A percentile compares a stretch with the other conserved stretches of the same genome.
These are phyloP conservation scores for Chelonus insularis DNA, from an alignment of 1,140 invertebrate species.

Conservation along the genomic window DNA sequence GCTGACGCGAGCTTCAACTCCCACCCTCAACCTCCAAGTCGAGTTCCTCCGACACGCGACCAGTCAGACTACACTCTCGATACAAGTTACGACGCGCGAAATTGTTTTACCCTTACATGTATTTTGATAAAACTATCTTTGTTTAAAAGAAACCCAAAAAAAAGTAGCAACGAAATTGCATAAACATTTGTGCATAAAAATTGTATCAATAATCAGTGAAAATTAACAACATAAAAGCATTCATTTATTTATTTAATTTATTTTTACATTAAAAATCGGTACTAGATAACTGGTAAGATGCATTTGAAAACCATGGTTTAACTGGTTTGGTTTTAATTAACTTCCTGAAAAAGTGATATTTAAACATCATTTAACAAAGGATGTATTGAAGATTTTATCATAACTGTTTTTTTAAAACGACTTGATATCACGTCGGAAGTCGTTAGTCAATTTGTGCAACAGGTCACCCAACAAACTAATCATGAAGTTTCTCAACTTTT, in stretches of 20 bases:
- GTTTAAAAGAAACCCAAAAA: too few relatives aligned
- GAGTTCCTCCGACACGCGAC: neutral
- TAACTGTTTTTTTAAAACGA: neutral
- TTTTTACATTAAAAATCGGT: too few relatives aligned
- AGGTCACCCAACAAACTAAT: neutral
- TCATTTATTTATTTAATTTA: too few relatives aligned
- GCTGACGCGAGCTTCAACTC: neutral
- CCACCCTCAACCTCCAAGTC: neutral
- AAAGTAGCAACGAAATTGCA: too few relatives aligned
- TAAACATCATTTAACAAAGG: too few relatives aligned
- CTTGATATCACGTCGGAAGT: neutral
- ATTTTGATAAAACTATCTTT: neutral
- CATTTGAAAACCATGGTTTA: too few relatives aligned
- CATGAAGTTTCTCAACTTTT: neutral
- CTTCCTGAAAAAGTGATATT: too few relatives aligned
- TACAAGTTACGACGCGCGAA: neutral
- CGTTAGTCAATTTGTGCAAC: conserved; percentile 1
- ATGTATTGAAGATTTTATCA: neutral
- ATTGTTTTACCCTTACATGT: neutral
- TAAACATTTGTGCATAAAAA: too few relatives aligned
- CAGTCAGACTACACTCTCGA: neutral
- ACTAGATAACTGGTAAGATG: too few relatives aligned
- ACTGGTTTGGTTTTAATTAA: too few relatives aligned
- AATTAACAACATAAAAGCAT: too few relatives aligned
- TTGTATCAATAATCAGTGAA: too few relatives aligned